Percentiles rank a stretch among this genome's conserved stretches.
phyloP scores from a whole-genome alignment of 2,113 vertebrate genomes.

The Boleophthalmus pectinirostris region DNA sequence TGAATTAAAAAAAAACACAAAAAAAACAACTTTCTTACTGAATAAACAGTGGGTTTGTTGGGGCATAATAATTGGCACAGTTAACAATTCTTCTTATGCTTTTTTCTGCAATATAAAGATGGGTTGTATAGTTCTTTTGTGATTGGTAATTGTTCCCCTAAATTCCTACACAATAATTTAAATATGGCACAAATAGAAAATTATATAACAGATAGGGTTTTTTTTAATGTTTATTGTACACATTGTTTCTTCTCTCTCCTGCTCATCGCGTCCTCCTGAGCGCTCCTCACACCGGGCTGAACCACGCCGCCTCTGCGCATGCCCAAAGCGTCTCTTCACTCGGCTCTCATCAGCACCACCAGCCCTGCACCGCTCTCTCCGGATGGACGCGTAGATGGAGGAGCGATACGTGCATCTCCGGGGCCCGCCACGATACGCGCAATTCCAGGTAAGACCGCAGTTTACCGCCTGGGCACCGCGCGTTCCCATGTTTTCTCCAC shows the following conservation, averaged over 20 bases:
- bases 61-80: too few species aligned
- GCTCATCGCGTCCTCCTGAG: neutral
- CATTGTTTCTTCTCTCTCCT: neutral
- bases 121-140: too few species aligned
- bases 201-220: too few species aligned
- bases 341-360: constrained; percentile 23
- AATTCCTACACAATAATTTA: too few species aligned
- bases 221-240: too few species aligned
- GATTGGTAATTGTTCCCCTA: too few species aligned
- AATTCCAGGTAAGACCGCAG: constrained; percentile 42
- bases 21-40: too few species aligned
- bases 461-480: neutral
- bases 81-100: too few species aligned
- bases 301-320: constrained; percentile 11
- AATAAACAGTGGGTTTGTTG: too few species aligned
- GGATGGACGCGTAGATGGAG: constrained; percentile 30
- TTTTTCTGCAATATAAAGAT: too few species aligned
- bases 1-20: too few species aligned
- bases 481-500: neutral
- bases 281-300: neutral
- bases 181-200: too few species aligned
- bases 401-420: neutral
- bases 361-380: constrained; percentile 27
- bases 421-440: constrained; percentile 11
- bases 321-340: neutral